Base-by-base conservation (phyloP, 2,797 vertebrate species). In the Bufotes viridis region DNA sequence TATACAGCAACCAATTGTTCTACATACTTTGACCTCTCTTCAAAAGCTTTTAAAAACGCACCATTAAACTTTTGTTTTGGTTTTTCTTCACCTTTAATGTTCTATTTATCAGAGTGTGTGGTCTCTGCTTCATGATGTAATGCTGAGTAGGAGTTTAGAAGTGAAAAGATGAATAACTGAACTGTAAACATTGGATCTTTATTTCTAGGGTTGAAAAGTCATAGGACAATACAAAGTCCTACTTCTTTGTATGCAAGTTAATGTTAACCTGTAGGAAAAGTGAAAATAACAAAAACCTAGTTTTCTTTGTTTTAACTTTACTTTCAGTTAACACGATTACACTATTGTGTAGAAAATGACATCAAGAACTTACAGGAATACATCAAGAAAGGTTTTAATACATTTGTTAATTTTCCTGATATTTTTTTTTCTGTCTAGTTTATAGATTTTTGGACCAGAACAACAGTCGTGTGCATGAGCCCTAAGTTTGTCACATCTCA, bases 91-190 rank as follows among this genome's bases (percentile, higher is more conserved):
- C 69, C 79, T 87, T 87, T 87, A 82, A 82, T 75, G 78, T 63
- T 57, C 55, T 34, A 87, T 81, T 81, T 49, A 61, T 81, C 85
- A 87, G 58, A 87, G 67, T 87, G 85, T 87, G 78, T 87, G 85
- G 79, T 82, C 86, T 74, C 26, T 18, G 65, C n/a, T 87, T 72
- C 69, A 75, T 82, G 58, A 87, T 76, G 78, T 82, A 87, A 87
- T 76, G 70, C 86, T 87, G 79, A 82, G 79, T 65, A 78, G 79
- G 80, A 87, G 86, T 82, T 82, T 70, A 82, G n/a, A 82, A 82
- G 80, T 49, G 65, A 87, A 57, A 75, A 67, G 61, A 82, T 81
- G 79, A 87, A 70, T 76, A 82, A 82, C 22, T 76, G 34, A 87
- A 82, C 58, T 7, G 42, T 82, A 55, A 87, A 76, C 15, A 49